Conservation (phyloP, 1,140 invertebrate species). For the Formica selysi region DNA sequence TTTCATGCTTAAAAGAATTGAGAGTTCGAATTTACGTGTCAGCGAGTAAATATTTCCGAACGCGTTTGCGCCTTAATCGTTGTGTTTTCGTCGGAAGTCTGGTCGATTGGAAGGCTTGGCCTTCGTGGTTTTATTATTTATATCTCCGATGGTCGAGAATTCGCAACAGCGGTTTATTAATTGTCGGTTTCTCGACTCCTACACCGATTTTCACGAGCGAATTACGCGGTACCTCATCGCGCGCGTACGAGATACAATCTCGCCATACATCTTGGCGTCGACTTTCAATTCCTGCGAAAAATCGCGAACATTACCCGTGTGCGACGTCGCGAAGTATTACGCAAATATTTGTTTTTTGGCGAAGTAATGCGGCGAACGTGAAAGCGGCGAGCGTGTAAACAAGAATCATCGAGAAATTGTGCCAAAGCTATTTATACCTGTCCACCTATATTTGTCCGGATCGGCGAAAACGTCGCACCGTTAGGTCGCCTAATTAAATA, state of each 20-base stretch:
- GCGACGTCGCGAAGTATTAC: conserved; percentile 21
- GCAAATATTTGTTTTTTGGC: conserved; percentile 49
- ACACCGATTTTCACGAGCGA: conserved; percentile 17
- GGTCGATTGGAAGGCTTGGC: conserved; percentile 42
- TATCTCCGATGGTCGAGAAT: conserved; percentile 20
- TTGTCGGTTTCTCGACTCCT: neutral
- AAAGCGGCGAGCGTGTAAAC: conserved; percentile 41
- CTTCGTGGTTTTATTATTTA: conserved; percentile 65
- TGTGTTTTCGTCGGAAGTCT: conserved; percentile 32
- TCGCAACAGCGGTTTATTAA: conserved; percentile 40
- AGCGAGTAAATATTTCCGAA: conserved; percentile 28
- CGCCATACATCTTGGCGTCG: neutral
- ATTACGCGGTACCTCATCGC: neutral
- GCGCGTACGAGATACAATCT: neutral
- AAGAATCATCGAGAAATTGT: conserved; percentile 46
- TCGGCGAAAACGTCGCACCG: neutral
- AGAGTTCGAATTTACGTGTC: neutral
- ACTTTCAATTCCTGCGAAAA: conserved; percentile 4
- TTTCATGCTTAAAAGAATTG: neutral
- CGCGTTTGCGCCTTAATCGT: neutral
- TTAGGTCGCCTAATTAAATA: conserved; percentile 46
- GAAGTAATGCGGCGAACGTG: conserved; percentile 29
- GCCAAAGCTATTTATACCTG: conserved; percentile 45
- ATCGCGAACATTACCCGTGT: conserved; percentile 10
- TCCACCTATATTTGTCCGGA: conserved; percentile 22